Evolutionary conservation across 2,797 vertebrate species (phyloP).

Genomic region (Rhinella marina): DNA sequence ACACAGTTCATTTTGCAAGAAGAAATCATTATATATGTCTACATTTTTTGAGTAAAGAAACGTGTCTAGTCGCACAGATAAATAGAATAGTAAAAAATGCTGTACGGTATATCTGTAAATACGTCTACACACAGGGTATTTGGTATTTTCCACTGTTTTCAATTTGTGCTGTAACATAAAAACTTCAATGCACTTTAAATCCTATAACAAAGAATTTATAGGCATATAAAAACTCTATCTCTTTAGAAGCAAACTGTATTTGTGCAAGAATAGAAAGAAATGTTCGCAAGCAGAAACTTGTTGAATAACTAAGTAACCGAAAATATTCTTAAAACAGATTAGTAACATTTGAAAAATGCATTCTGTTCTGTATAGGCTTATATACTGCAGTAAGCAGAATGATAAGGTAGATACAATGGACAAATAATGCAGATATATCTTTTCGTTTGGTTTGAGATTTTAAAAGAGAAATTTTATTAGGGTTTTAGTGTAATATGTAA

Average conservation of each 20-base stretch:
- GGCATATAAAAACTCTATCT: background rate
- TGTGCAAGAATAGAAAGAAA: background rate
- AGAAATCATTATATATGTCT: background rate
- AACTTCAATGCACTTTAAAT: background rate
- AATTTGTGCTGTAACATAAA: constrained; percentile 24
- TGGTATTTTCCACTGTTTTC: background rate
- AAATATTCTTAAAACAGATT: background rate
- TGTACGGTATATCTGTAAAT: background rate
- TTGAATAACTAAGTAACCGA: background rate
- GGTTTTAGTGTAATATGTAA: too few species aligned
- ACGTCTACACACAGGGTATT: background rate
- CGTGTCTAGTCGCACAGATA: background rate
- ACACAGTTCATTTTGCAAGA: background rate
- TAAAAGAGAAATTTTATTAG: too few species aligned
- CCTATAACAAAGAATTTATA: background rate
- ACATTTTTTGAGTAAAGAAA: background rate
- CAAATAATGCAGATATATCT: too few species aligned
- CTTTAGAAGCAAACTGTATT: background rate
- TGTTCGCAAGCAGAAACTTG: background rate
- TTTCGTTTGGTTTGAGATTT: too few species aligned
- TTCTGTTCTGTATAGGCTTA: background rate
- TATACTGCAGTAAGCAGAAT: background rate
- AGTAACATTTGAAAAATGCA: background rate
- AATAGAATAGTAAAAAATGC: background rate
- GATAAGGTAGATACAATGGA: too few species aligned